Evolutionary conservation across 2,113 vertebrate species (phyloP).

Genomic region (Chamaetylas fuelleborni): DNA sequence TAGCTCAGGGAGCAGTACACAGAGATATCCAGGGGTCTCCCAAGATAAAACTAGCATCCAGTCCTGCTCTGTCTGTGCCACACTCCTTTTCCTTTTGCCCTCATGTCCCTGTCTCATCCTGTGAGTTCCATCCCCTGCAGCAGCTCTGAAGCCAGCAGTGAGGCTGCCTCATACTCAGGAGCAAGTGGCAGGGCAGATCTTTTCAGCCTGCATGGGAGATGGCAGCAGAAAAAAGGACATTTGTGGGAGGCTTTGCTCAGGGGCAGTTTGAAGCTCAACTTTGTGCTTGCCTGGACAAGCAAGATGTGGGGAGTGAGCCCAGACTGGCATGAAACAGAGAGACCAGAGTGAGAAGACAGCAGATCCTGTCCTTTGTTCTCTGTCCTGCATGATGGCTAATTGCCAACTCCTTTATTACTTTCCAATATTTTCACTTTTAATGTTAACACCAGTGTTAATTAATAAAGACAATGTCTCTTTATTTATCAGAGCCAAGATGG

Average conservation of each 20-base stretch:
- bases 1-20: background rate
- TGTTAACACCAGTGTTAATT: background rate
- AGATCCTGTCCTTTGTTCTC: background rate
- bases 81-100: background rate
- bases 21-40: background rate
- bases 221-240: background rate
- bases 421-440: constrained; percentile 3
- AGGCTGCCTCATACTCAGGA: background rate
- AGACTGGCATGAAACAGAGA: background rate
- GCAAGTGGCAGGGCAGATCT: background rate
- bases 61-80: background rate
- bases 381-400: background rate
- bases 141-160: background rate
- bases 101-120: background rate
- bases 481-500: background rate
- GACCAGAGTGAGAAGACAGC: background rate
- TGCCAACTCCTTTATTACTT: background rate
- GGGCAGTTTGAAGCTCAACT: background rate
- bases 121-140: background rate
- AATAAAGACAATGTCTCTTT: background rate
- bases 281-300: background rate
- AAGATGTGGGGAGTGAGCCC: background rate
- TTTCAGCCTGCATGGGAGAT: background rate
- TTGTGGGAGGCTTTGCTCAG: fast-evolving
- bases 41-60: background rate